phyloP scores from a whole-genome alignment of 2,888 invertebrate genomes.

The Erannis defoliaria region DNA sequence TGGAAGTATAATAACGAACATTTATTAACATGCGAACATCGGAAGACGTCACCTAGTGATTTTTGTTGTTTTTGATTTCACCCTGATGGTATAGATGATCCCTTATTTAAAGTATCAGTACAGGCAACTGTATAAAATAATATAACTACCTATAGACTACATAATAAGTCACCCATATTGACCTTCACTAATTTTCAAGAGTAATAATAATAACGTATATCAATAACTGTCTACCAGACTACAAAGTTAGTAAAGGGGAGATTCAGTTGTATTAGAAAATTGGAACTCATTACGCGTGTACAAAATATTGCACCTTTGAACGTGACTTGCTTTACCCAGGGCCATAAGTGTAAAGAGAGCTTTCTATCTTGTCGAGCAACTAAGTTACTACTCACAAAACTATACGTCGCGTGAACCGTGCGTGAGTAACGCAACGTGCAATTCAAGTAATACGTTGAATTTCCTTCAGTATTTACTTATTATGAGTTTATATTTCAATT shows the following conservation, averaged over 20 bases:
- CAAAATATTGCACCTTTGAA: too few relatives aligned
- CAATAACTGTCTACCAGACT: not conserved
- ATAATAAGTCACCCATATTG: constrained; percentile 6
- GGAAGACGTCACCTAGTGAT: constrained; percentile 43
- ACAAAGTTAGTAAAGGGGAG: not conserved
- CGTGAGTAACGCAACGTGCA: too few relatives aligned
- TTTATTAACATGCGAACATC: constrained; percentile 25
- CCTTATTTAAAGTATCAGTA: constrained; percentile 21
- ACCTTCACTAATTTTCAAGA: constrained; percentile 16
- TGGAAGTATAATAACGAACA: too few relatives aligned
- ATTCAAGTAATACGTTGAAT: too few relatives aligned
- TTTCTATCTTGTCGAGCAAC: too few relatives aligned
- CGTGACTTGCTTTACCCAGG: too few relatives aligned
- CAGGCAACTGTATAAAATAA: not conserved
- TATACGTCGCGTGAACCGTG: too few relatives aligned
- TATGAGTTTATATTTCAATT: too few relatives aligned
- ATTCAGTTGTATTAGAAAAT: not conserved
- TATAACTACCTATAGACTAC: not conserved
- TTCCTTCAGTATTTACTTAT: too few relatives aligned
- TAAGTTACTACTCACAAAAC: too few relatives aligned
- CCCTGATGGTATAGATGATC: constrained; percentile 12
- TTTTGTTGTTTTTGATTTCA: constrained; percentile 37
- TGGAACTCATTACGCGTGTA: not conserved
- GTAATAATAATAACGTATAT: constrained; percentile 1
- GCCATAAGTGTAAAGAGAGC: too few relatives aligned